Evolutionary conservation across 2,113 vertebrate species (phyloP).

Genomic region (Azemiops feae): DNA sequence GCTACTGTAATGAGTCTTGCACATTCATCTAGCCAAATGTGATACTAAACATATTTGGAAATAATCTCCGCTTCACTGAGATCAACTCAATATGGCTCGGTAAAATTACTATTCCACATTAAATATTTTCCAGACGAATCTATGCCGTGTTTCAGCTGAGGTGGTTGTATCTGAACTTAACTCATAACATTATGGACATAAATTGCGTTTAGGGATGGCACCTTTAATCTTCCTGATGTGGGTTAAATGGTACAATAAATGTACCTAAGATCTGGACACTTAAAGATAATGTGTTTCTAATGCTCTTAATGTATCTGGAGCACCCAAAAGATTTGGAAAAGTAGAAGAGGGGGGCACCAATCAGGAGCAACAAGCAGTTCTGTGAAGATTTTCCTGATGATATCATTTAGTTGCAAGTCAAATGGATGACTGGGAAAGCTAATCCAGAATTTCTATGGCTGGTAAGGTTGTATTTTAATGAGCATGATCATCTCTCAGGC

Average conservation of each 20-base stretch:
- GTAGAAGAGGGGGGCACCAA: background rate
- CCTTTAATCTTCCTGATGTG: background rate
- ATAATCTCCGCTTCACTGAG: background rate
- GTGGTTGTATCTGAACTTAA: background rate
- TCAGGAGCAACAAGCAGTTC: background rate
- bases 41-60: background rate
- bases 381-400: background rate
- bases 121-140: background rate
- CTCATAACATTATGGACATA: background rate
- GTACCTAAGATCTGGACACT: background rate
- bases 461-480: slow-evolving; percentile 54
- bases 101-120: background rate
- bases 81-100: background rate
- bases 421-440: slow-evolving; percentile 25
- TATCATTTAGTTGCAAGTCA: slow-evolving; percentile 43
- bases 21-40: background rate
- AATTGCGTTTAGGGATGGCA: background rate
- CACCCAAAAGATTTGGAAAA: background rate
- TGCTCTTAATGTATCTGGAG: background rate
- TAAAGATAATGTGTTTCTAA: background rate
- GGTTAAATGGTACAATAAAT: background rate
- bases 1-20: background rate
- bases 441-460: slow-evolving; percentile 37
- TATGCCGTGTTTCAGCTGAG: background rate
- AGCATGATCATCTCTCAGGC: slow-evolving; percentile 39